phyloP scores from a whole-genome alignment of 2,113 vertebrate genomes.

The Columba livia region DNA sequence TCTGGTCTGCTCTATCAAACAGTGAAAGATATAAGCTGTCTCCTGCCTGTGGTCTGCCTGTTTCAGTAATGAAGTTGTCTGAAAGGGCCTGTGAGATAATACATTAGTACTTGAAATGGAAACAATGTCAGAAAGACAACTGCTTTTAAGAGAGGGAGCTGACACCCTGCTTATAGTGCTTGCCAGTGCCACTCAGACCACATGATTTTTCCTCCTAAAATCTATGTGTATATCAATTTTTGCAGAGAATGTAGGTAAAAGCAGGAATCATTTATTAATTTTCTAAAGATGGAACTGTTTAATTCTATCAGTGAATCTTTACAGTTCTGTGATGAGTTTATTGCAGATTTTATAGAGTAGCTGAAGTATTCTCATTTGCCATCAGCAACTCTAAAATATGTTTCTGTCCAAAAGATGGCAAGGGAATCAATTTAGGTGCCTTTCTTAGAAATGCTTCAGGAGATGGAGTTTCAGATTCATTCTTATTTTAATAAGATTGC shows the following conservation, averaged over 20 bases:
- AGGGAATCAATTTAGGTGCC: neutral
- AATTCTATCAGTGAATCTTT: neutral
- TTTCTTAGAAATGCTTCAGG: neutral
- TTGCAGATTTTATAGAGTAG: neutral
- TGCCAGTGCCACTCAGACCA: neutral
- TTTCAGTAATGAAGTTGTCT: neutral
- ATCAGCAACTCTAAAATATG: neutral
- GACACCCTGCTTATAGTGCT: neutral
- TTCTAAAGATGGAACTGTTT: neutral
- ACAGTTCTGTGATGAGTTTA: neutral
- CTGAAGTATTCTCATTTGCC: neutral
- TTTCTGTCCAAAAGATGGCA: conserved; percentile 1
- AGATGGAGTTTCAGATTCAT: conserved; percentile 12
- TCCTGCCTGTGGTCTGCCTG: neutral
- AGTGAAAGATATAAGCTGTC: neutral
- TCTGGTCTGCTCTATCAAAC: neutral
- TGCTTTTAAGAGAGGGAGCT: neutral
- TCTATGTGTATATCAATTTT: neutral
- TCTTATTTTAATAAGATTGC: conserved; percentile 42
- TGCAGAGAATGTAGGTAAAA: neutral
- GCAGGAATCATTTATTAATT: neutral
- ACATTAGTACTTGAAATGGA: neutral
- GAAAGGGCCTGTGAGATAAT: neutral
- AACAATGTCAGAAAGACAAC: neutral
- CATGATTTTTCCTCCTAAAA: neutral